Conservation (phyloP, 2,113 vertebrate species). For the Telmatochromis brachygnathus region DNA sequence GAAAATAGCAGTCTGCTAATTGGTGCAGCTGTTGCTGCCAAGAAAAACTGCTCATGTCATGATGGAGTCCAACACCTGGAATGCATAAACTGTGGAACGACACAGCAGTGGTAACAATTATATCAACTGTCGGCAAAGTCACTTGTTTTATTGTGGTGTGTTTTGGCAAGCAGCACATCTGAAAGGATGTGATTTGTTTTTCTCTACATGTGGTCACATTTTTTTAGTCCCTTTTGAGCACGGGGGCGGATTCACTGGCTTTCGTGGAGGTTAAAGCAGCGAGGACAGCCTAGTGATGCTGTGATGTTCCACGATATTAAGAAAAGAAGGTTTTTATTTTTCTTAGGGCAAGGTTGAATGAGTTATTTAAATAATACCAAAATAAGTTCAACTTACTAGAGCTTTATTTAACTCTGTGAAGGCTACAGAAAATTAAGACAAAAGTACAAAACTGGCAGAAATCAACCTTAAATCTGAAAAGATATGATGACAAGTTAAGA, state of each 20-base stretch:
- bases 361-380: not conserved
- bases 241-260: not conserved
- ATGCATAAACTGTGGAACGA: not conserved
- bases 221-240: not conserved
- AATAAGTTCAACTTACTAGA: not conserved
- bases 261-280: not conserved
- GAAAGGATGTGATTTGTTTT: not conserved
- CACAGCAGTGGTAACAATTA: not conserved
- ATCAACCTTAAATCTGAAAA: not conserved
- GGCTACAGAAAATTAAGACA: not conserved
- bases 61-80: conserved; percentile 10
- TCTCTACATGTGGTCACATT: conserved; percentile 7
- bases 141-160: not conserved
- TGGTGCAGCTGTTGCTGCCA: not conserved
- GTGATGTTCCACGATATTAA: not conserved
- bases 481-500: not conserved
- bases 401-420: not conserved
- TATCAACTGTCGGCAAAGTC: not conserved
- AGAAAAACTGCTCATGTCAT: not conserved
- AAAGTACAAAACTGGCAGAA: not conserved
- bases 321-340: not conserved
- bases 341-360: not conserved
- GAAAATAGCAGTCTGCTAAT: not conserved
- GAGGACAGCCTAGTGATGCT: not conserved
- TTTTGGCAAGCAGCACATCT: not conserved